These are phyloP conservation scores for Callospermophilus lateralis DNA, from an alignment of 2,113 vertebrate genomes.

Conservation along the genomic window DNA sequence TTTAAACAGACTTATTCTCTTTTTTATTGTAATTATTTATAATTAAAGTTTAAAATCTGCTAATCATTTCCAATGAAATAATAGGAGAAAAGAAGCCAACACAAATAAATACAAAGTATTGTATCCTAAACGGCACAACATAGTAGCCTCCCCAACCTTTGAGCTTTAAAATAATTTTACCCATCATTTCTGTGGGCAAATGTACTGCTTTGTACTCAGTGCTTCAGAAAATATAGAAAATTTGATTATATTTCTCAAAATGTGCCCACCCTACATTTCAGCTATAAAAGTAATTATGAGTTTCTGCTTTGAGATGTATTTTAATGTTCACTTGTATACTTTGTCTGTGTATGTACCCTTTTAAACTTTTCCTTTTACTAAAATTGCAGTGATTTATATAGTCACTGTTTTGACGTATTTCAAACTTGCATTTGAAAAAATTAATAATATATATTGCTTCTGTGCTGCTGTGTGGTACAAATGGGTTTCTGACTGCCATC, in stretches of 20 bases:
- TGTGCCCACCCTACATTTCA: not conserved
- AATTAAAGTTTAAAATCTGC: not conserved
- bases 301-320: not conserved
- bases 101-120: not conserved
- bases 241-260: slow-evolving; percentile 4
- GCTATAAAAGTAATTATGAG: not conserved
- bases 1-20: not conserved
- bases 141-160: not conserved
- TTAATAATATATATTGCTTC: not conserved
- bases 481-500: not conserved
- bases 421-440: not conserved
- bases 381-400: slow-evolving; percentile 18
- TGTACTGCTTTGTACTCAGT: not conserved
- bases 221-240: slow-evolving; percentile 55
- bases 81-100: not conserved
- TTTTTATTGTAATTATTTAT: slow-evolving; percentile 25
- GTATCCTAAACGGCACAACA: not conserved
- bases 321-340: not conserved
- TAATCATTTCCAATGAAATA: slow-evolving; percentile 4
- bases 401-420: not conserved
- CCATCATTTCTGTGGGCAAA: not conserved
- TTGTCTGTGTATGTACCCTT: not conserved
- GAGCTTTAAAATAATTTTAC: slow-evolving; percentile 19
- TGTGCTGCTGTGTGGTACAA: not conserved
- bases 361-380: slow-evolving; percentile 21